Percentiles rank a stretch among this genome's conserved stretches.
Conservation (phyloP, 1,140 invertebrate genomes). For the Musca vetustissima region DNA sequence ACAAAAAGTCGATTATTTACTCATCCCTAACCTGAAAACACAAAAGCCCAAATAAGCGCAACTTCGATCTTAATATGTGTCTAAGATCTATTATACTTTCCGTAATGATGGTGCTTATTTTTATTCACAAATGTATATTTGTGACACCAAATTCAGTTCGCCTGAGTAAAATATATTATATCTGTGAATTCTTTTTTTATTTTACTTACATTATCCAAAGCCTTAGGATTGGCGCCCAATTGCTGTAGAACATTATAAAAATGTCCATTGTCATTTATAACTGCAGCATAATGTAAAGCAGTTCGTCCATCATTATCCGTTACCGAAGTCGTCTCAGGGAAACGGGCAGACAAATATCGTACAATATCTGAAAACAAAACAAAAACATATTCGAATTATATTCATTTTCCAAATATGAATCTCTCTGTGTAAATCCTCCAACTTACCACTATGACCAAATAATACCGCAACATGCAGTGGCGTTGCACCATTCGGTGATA, state of each 20-base stretch:
- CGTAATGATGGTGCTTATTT: too few species aligned
- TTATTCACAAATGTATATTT: too few species aligned
- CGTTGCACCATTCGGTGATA: slow-evolving; percentile 82
- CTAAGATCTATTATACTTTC: too few species aligned
- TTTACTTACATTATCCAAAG: slow-evolving; percentile 76
- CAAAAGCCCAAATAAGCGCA: too few species aligned
- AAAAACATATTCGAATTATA: not conserved
- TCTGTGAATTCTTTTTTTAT: not conserved
- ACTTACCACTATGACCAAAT: slow-evolving; percentile 69
- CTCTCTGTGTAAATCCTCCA: too few species aligned
- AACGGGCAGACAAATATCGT: slow-evolving; percentile 70
- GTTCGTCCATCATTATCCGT: slow-evolving; percentile 80
- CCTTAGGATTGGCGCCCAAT: slow-evolving; percentile 79
- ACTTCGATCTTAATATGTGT: too few species aligned
- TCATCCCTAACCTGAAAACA: too few species aligned
- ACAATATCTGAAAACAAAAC: slow-evolving; percentile 54
- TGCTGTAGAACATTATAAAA: slow-evolving; percentile 85
- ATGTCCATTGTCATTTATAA: slow-evolving; percentile 81
- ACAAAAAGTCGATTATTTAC: too few species aligned
- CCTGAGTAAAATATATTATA: too few species aligned
- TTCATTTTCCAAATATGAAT: not conserved
- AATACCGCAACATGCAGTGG: slow-evolving; percentile 90
- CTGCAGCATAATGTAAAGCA: slow-evolving; percentile 88
- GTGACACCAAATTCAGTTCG: too few species aligned
- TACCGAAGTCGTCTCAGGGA: slow-evolving; percentile 79